Evolutionary conservation across 1,140 invertebrate species (phyloP).

Genomic region (Pectinophora gossypiella): DNA sequence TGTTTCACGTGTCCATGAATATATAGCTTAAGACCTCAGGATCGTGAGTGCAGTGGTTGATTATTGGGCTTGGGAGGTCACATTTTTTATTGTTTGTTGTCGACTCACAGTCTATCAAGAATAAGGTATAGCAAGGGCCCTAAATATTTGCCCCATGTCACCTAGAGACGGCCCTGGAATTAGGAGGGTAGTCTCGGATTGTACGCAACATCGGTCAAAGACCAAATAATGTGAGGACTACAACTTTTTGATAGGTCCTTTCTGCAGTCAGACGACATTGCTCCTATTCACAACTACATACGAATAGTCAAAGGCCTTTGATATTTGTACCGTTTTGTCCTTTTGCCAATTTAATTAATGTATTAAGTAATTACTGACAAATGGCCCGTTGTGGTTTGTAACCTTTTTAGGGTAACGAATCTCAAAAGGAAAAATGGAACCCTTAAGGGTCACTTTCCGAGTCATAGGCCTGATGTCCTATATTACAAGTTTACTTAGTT

Average conservation of each 20-base stretch:
- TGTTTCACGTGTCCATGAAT: too few species aligned
- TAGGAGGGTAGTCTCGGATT: background rate
- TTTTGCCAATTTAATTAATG: slow-evolving; percentile 20
- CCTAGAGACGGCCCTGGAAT: background rate
- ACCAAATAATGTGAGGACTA: slow-evolving; percentile 34
- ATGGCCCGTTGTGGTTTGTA: too few species aligned
- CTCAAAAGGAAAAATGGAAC: too few species aligned
- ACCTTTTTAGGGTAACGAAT: too few species aligned
- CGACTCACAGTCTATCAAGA: background rate
- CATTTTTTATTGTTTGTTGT: too few species aligned
- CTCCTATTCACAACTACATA: slow-evolving; percentile 32
- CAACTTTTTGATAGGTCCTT: slow-evolving; percentile 46
- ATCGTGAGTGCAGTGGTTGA: too few species aligned
- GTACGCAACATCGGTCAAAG: slow-evolving; percentile 44
- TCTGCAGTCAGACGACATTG: slow-evolving; percentile 37
- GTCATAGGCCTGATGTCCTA: too few species aligned
- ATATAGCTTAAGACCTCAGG: too few species aligned
- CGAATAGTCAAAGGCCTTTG: slow-evolving; percentile 55
- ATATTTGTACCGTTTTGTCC: slow-evolving; percentile 28
- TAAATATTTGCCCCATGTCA: background rate
- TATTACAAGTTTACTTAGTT: too few species aligned
- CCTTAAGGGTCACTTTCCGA: too few species aligned
- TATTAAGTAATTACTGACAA: too few species aligned
- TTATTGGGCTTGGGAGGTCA: too few species aligned
- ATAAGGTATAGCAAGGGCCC: background rate